phyloP scores from a whole-genome alignment of 2,888 invertebrate species.

The Cyrtodaria siliqua region DNA sequence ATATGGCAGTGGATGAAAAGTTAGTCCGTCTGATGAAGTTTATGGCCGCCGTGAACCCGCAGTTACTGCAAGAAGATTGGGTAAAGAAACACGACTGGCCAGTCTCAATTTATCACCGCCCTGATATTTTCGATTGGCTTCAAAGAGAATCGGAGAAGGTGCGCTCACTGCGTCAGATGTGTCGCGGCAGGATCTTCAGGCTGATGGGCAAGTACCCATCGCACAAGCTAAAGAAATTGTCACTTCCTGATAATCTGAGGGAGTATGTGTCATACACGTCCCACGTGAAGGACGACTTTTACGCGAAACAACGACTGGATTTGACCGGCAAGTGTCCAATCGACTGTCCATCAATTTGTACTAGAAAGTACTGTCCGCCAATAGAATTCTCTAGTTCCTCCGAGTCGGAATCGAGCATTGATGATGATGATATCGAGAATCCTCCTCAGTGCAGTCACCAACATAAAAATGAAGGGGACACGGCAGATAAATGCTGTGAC shows the following conservation, averaged over 20 bases:
- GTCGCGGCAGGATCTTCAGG: constrained; percentile 73
- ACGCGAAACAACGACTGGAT: constrained; percentile 63
- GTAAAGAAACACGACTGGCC: constrained; percentile 72
- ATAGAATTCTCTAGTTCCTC: constrained; percentile 78
- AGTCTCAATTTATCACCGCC: constrained; percentile 78
- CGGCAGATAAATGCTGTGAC: constrained; percentile 47
- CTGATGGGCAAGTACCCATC: constrained; percentile 72
- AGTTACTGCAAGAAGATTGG: constrained; percentile 79
- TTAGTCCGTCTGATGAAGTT: constrained; percentile 73
- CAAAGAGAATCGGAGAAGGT: constrained; percentile 66
- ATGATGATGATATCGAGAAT: constrained; percentile 50
- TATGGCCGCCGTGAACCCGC: constrained; percentile 75
- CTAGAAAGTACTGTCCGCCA: constrained; percentile 72
- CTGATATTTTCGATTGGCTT: constrained; percentile 76
- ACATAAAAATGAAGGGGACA: constrained; percentile 8
- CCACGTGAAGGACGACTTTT: constrained; percentile 74
- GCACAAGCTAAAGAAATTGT: constrained; percentile 71
- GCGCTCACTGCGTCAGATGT: constrained; percentile 68
- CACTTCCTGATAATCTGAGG: constrained; percentile 69
- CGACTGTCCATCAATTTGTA: constrained; percentile 77
- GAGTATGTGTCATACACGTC: constrained; percentile 75
- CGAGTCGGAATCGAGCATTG: constrained; percentile 68
- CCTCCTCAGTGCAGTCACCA: background rate
- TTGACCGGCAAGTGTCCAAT: constrained; percentile 76
- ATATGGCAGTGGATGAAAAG: constrained; percentile 78